Evolutionary conservation across 2,888 invertebrate genomes (phyloP).

Genomic region (Automeris io): DNA sequence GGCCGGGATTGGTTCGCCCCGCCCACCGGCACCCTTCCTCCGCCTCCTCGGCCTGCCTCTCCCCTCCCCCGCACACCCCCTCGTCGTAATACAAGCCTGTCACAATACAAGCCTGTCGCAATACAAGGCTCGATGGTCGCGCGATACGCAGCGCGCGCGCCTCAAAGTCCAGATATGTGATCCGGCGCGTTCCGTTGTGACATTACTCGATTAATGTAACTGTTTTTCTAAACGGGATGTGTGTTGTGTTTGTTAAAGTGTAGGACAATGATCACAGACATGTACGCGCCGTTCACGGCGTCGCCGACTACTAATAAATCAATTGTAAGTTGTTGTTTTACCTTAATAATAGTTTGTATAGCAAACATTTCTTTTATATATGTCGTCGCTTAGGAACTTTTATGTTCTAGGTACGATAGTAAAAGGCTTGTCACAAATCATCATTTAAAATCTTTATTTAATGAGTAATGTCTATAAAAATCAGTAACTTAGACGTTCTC

Average conservation of each 20-base stretch:
- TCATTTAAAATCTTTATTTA: too few relatives aligned
- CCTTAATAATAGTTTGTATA: conserved; percentile 10
- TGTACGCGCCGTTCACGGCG: conserved; percentile 70
- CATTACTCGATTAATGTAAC: conserved; percentile 15
- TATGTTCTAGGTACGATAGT: too few relatives aligned
- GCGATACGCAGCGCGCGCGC: conserved; percentile 28
- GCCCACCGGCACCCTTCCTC: conserved; percentile 36
- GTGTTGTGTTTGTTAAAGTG: conserved; percentile 46
- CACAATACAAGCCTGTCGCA: conserved; percentile 11
- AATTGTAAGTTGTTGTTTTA: conserved; percentile 53
- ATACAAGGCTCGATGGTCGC: conserved; percentile 9
- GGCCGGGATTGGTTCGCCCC: conserved; percentile 59
- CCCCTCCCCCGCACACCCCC: conserved; percentile 25
- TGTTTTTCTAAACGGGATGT: conserved; percentile 15
- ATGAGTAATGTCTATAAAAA: too few relatives aligned
- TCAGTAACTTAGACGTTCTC: too few relatives aligned
- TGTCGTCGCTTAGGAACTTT: too few relatives aligned
- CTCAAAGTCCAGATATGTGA: conserved; percentile 35
- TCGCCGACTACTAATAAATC: conserved; percentile 45
- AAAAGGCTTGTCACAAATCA: too few relatives aligned
- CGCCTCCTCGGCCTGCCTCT: conserved; percentile 28
- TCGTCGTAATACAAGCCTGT: too few relatives aligned
- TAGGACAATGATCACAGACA: conserved; percentile 65
- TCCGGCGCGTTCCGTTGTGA: conserved; percentile 27
- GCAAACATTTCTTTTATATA: too few relatives aligned